phyloP scores from a whole-genome alignment of 2,888 invertebrate species.

The Incurvaria masculella region DNA sequence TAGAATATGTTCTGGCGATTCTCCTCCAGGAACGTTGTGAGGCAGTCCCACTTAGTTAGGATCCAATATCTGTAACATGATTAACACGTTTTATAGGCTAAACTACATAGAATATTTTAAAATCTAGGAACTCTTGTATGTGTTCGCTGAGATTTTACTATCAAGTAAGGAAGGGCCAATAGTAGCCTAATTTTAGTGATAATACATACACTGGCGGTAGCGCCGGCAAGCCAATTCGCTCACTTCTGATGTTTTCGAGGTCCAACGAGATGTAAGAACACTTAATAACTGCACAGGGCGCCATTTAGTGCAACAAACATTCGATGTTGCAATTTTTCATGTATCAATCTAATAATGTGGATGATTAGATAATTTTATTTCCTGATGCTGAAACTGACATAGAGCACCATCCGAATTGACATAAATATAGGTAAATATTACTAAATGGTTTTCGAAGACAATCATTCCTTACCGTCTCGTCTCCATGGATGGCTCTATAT shows the following conservation, averaged over 20 bases:
- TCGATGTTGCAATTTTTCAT: too few species aligned
- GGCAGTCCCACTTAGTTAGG: constrained; percentile 77
- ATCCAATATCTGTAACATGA: constrained; percentile 62
- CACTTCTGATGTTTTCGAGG: too few species aligned
- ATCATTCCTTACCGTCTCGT: constrained; percentile 43
- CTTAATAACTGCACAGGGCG: too few species aligned
- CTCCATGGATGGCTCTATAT: constrained; percentile 79
- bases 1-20: constrained; percentile 96
- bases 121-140: too few species aligned
- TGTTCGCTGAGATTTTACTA: too few species aligned
- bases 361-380: neutral
- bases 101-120: too few species aligned
- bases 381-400: neutral
- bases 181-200: too few species aligned
- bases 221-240: too few species aligned
- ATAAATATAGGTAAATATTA: neutral
- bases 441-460: constrained; percentile 7
- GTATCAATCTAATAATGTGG: neutral
- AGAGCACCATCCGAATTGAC: neutral
- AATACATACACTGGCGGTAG: too few species aligned
- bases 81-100: too few species aligned
- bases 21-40: constrained; percentile 91
- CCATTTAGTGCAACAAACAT: neutral
- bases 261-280: too few species aligned
- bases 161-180: too few species aligned